Percentiles rank a stretch among this genome's conserved stretches.
Conservation (phyloP, 2,797 vertebrate genomes). For the Diplodus sargus region DNA sequence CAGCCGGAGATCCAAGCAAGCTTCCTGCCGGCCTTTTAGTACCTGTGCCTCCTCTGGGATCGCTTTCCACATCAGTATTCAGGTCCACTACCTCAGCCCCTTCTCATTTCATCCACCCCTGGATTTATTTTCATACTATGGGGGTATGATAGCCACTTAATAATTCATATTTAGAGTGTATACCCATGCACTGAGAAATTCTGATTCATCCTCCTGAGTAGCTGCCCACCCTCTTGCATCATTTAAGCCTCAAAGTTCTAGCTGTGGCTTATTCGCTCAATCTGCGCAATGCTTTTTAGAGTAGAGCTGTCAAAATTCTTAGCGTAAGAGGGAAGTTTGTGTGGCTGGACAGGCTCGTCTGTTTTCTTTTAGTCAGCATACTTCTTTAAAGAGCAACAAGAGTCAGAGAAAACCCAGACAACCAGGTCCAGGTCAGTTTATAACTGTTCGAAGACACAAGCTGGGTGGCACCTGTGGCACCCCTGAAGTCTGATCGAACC, state of each 20-base stretch:
- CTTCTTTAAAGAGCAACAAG: conserved; percentile 78
- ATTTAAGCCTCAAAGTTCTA: conserved; percentile 83
- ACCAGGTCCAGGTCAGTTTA: conserved; percentile 48
- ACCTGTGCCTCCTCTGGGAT: conserved; percentile 73
- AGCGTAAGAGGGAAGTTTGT: conserved; percentile 71
- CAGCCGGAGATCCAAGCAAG: conserved; percentile 63
- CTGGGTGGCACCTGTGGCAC: conserved; percentile 4
- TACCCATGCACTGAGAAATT: conserved; percentile 88
- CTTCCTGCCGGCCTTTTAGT: conserved; percentile 69
- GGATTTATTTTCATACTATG: conserved; percentile 89
- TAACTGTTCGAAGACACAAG: conserved; percentile 48
- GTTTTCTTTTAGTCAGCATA: conserved; percentile 78
- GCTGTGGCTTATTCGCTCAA: conserved; percentile 74
- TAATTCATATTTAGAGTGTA: conserved; percentile 90
- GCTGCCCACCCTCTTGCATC: conserved; percentile 86
- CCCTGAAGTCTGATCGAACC: conserved; percentile 9
- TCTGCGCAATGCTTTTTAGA: conserved; percentile 75
- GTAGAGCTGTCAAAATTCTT: conserved; percentile 79
- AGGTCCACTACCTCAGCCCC: conserved; percentile 73
- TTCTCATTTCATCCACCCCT: conserved; percentile 81
- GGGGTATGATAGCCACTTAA: conserved; percentile 87
- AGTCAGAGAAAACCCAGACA: conserved; percentile 56
- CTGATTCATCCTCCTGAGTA: conserved; percentile 89
- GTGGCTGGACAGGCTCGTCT: conserved; percentile 68
- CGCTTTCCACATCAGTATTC: conserved; percentile 82